Evolutionary conservation across 2,888 invertebrate genomes (phyloP), one percentile per base, ranked within the genome.

Genomic region (Thera britannica): DNA sequence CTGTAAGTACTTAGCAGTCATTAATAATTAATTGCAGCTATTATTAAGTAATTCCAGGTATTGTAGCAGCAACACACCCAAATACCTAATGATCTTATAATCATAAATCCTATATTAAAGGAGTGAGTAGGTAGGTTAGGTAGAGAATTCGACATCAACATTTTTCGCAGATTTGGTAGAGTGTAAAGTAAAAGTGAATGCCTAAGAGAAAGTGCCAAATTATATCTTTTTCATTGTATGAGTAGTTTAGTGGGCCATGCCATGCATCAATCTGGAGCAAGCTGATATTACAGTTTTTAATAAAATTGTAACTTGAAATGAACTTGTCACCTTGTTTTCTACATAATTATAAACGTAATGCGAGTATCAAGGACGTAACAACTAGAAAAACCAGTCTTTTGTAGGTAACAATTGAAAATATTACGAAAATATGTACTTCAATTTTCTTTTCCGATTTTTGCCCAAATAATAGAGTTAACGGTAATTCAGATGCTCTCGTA

Each of bases 361-460:
- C 76, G 78, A 80, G 63, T 71, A 77, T 79, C 87, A 89, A 88
- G 87, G 88, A 85, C 88, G 73, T 68, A 72, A 73, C 72, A 76
- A 82, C 79, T 80, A 79, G 84, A 79, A 85, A 88, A 88, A 89
- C 89, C 83, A 74, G 89, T 89, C 88, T 84, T 71, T 71, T 77
- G 78, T 72, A 23, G 23, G 23, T 23, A 78, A 75, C 79, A 85
- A 83, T 81, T 8, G 35, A 49, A 49, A 68, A 55, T 62, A 41
- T 59, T 80, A 73, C 74, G 76, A 77, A 75, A 77, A 75, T 82
- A 77, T 74, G 38, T 38, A 9, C 44, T 76, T 52, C 4, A 56
- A 46, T 48, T 64, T 63, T 36, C n/a, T 8, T 8, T 46, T 35
- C n/a, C 34, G 34, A 58, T 46, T 8, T 46, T 52, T 11, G 0